A percentile compares a stretch with the other conserved stretches of the same genome.
phyloP scores from a whole-genome alignment of 2,888 invertebrate species.

The Andrena bucephala region DNA sequence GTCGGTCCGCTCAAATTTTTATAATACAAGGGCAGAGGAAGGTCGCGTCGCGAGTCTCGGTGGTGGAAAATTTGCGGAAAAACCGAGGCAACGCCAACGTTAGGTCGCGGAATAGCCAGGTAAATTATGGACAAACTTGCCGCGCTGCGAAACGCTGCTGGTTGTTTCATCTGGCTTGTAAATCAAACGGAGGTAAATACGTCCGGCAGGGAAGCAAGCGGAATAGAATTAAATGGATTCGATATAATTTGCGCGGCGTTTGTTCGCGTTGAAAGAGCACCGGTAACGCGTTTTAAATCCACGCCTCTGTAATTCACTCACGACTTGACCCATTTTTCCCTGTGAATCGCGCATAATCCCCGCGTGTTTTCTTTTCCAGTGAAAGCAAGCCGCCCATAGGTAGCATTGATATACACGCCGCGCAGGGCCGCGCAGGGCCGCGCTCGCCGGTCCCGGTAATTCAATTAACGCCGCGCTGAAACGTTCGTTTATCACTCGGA shows the following conservation, averaged over 20 bases:
- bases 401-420: constrained; percentile 15
- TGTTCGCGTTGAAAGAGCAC: constrained; percentile 25
- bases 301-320: constrained; percentile 32
- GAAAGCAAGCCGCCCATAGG: constrained; percentile 12
- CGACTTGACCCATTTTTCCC: constrained; percentile 34
- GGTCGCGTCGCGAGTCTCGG: neutral
- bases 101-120: constrained; percentile 5
- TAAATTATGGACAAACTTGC: constrained; percentile 39
- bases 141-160: neutral
- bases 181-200: constrained; percentile 50
- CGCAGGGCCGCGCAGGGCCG: too few species aligned
- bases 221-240: constrained; percentile 37
- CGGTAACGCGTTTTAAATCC: constrained; percentile 34
- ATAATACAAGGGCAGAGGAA: neutral
- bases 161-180: constrained; percentile 24
- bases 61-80: constrained; percentile 28
- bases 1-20: neutral
- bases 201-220: constrained; percentile 12
- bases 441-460: neutral
- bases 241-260: constrained; percentile 38
- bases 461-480: constrained; percentile 27
- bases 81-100: constrained; percentile 20
- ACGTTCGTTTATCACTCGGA: constrained; percentile 29
- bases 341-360: constrained; percentile 32
- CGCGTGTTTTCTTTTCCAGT: constrained; percentile 22